Conservation (phyloP, 2,113 vertebrate genomes). For the Coracopsis vasa region DNA sequence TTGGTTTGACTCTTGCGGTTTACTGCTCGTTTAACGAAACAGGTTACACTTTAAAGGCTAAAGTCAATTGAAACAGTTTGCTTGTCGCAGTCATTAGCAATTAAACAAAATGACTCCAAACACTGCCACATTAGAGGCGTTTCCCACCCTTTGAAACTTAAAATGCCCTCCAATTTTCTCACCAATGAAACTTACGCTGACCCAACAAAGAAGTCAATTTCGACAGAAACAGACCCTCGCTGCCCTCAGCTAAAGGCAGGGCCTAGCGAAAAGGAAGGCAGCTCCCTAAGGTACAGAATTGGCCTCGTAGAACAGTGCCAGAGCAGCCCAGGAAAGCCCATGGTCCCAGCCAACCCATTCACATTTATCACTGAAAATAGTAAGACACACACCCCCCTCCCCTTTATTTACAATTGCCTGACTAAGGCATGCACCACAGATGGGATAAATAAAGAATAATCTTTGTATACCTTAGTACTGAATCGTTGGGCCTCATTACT, state of each 20-base stretch:
- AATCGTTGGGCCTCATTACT: neutral
- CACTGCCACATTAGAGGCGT: neutral
- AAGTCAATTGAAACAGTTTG: neutral
- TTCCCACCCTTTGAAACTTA: neutral
- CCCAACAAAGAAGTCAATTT: neutral
- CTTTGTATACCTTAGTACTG: neutral
- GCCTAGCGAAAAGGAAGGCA: neutral
- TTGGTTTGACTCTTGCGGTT: neutral
- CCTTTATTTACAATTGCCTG: neutral
- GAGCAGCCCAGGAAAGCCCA: neutral
- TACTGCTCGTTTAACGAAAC: neutral
- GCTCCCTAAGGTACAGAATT: neutral
- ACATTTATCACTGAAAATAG: neutral
- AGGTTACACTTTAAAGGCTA: neutral
- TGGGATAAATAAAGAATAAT: neutral
- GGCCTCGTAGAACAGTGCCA: neutral
- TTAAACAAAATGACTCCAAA: neutral
- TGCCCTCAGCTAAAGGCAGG: neutral
- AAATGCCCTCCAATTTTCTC: neutral
- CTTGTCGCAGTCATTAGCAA: neutral
- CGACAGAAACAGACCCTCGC: rapidly evolving
- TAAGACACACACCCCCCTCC: neutral
- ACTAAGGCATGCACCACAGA: neutral
- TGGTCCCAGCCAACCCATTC: neutral
- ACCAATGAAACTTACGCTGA: neutral